Evolutionary conservation across 2,888 invertebrate species (phyloP).

Genomic region (Didymodactylos carnosus): DNA sequence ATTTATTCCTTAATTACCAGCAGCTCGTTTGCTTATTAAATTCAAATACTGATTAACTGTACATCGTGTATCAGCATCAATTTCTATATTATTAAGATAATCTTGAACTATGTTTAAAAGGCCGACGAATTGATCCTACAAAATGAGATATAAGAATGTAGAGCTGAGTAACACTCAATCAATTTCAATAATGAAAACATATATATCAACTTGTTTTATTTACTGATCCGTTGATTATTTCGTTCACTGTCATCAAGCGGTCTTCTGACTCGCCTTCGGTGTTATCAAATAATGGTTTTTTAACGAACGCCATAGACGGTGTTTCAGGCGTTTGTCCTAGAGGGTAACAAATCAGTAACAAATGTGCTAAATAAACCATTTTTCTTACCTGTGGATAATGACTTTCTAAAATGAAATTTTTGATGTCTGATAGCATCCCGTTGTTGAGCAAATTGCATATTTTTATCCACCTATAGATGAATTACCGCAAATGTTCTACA

Average conservation of each 20-base stretch:
- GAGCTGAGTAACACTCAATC: too few relatives aligned
- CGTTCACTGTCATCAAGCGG: conserved; percentile 15
- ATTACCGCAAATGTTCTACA: too few relatives aligned
- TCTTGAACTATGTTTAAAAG: conserved; percentile 77
- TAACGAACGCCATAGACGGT: neutral
- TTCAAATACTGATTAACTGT: conserved; percentile 85
- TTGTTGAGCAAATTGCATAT: conserved; percentile 82
- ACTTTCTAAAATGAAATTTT: conserved; percentile 62
- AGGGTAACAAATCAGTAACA: too few relatives aligned
- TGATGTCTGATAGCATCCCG: conserved; percentile 60
- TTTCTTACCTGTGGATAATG: neutral
- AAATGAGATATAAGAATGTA: neutral
- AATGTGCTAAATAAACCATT: too few relatives aligned
- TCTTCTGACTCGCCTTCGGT: neutral
- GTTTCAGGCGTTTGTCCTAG: neutral
- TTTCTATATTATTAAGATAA: conserved; percentile 79
- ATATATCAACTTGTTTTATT: neutral
- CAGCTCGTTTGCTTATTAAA: conserved; percentile 49
- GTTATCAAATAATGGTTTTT: neutral
- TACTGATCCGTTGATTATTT: conserved; percentile 17
- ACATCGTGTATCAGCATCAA: conserved; percentile 92
- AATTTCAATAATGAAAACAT: too few relatives aligned
- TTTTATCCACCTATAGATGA: conserved; percentile 47
- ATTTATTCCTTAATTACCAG: conserved; percentile 22
- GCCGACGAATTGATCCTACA: conserved; percentile 63